A percentile compares a stretch with the other conserved stretches of the same genome.
phyloP scores from a whole-genome alignment of 2,797 vertebrate genomes.

The Bufotes viridis region DNA sequence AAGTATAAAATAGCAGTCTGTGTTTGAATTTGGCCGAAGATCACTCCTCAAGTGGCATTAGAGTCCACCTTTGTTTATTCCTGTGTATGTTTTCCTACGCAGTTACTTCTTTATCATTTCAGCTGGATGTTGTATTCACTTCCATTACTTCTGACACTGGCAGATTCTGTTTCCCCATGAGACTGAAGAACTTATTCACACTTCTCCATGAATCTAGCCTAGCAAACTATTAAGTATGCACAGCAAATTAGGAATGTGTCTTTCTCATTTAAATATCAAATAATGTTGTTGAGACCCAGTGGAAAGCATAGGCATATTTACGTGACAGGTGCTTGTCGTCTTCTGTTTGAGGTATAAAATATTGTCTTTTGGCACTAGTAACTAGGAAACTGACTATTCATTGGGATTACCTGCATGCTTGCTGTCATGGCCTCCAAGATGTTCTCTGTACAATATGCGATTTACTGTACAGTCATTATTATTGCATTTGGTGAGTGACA shows the following conservation, averaged over 20 bases:
- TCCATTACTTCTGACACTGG: slow-evolving; percentile 2
- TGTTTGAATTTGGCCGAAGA: not conserved
- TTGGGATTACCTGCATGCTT: not conserved
- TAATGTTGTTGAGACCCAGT: slow-evolving; percentile 27
- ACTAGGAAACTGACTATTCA: not conserved
- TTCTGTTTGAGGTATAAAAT: not conserved
- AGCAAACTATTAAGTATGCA: slow-evolving; percentile 40
- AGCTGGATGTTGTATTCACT: not conserved
- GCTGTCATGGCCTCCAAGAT: not conserved
- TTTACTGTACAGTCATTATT: slow-evolving; percentile 20
- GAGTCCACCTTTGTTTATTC: not conserved
- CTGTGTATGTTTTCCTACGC: not conserved
- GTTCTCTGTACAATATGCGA: not conserved
- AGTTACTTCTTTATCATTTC: not conserved
- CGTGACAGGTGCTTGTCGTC: slow-evolving; percentile 3
- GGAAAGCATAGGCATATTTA: slow-evolving; percentile 28
- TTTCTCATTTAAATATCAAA: slow-evolving; percentile 55
- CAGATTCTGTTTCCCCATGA: not conserved
- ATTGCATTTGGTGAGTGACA: slow-evolving; percentile 38
- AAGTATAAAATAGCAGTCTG: not conserved
- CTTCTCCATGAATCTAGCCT: slow-evolving; percentile 9
- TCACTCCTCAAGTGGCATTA: not conserved
- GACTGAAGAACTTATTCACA: slow-evolving; percentile 34
- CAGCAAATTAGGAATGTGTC: slow-evolving; percentile 40
- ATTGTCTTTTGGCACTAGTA: not conserved